phyloP scores from a whole-genome alignment of 2,797 vertebrate genomes.

The Nannoperca obscura region DNA sequence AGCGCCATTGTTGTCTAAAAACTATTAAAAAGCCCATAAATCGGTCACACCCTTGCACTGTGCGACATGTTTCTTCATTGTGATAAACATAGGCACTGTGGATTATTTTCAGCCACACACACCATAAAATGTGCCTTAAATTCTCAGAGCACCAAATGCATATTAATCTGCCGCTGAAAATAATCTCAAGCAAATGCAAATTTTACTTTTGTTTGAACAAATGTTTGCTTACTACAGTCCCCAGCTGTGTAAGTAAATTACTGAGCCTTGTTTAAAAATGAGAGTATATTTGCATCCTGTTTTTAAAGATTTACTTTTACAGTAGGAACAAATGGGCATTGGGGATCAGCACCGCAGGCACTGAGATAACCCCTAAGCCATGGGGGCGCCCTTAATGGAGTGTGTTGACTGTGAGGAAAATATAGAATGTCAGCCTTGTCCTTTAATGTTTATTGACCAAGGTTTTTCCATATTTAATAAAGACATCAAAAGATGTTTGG shows the following conservation, averaged over 20 bases:
- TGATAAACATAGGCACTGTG: neutral
- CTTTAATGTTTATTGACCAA: neutral
- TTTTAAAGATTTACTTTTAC: neutral
- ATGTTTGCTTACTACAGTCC: neutral
- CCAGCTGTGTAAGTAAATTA: neutral
- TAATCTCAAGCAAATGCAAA: neutral
- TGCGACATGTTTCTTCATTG: neutral
- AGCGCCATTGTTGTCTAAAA: neutral
- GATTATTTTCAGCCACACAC: neutral
- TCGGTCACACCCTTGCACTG: neutral
- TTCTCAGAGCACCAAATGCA: neutral
- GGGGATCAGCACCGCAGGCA: neutral
- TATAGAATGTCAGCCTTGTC: neutral
- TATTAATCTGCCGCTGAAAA: neutral
- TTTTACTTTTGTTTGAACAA: neutral
- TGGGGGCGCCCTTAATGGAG: neutral
- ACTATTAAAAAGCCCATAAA: constrained; percentile 7
- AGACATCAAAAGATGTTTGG: neutral
- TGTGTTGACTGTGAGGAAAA: constrained; percentile 2
- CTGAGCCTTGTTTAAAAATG: neutral
- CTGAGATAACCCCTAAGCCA: neutral
- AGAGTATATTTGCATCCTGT: neutral
- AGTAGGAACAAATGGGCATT: neutral
- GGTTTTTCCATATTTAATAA: neutral
- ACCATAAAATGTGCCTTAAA: neutral